Evolutionary conservation across 2,113 vertebrate species (phyloP), one percentile per base, ranked within the genome.

Genomic region (Esox niger): DNA sequence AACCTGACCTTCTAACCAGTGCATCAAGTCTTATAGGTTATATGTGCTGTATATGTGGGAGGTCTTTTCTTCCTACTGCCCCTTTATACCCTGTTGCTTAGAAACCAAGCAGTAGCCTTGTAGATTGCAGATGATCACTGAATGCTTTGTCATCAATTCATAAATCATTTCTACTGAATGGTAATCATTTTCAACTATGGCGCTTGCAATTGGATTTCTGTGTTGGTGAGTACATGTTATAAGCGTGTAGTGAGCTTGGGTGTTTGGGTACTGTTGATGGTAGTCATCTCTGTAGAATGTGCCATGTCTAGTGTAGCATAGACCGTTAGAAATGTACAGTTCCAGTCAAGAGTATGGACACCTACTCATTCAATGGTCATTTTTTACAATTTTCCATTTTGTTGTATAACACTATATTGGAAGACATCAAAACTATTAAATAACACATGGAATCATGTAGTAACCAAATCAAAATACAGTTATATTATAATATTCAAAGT

Each of bases 221-320:
- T 43, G 2, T 13, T 1, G 82, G 86, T 87, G 74, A 87, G 86
- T 87, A 73, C 62, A 9, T 15, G 20, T 25, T 26, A 43, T 7
- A 1, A n/a, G 20, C 57, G n/a, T 52, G 7, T 52, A 43, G 38
- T 13, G n/a, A 7, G 20, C 10, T n/a, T 21, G 7, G 17, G 47
- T 32, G 30, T 59, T 13, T 59, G 15, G 15, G 7, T 5, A 52
- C 9, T 33, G 43, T 65, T 1, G 23, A 15, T 38, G 1, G 4
- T 38, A 15, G 35, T 38, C 10, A 38, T 38, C 13, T 38, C 35
- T 38, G 38, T 4, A 43, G 38, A 43, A 43, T 43, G 13, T 43
- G 38, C 38, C 17, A 4, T 43, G 25, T 31, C n/a, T n/a, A 3
- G 11, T n/a, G n/a, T 4, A 64, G 27, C 1, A 30, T 59, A 21